Conservation (phyloP, 2,113 vertebrate species). For the Myrmophylax atrothorax region DNA sequence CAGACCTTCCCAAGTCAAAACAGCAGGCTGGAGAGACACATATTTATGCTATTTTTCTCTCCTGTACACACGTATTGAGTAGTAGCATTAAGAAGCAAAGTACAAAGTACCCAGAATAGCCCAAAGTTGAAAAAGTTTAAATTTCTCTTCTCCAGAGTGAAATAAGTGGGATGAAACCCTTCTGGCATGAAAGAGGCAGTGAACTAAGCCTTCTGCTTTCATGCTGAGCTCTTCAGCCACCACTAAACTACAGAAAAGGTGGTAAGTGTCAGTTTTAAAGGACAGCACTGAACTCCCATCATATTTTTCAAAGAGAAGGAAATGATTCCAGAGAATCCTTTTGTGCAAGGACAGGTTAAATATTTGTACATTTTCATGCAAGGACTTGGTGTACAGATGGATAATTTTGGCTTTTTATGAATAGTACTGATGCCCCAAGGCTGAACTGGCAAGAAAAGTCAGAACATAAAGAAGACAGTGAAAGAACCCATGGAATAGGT, state of each 20-base stretch:
- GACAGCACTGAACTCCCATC: not conserved
- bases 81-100: not conserved
- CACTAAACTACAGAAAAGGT: not conserved
- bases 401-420: not conserved
- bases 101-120: not conserved
- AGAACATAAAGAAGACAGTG: not conserved
- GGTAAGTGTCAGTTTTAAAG: not conserved
- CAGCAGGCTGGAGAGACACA: not conserved
- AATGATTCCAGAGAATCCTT: not conserved
- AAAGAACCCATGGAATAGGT: not conserved
- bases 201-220: slow-evolving; percentile 1
- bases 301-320: not conserved
- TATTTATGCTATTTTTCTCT: not conserved
- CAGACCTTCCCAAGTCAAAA: not conserved
- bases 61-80: not conserved
- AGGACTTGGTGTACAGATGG: not conserved
- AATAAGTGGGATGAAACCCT: not conserved
- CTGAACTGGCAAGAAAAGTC: not conserved
- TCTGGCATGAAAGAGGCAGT: not conserved
- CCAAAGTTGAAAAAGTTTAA: not conserved
- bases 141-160: not conserved
- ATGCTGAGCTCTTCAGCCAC: not conserved
- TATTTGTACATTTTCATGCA: not conserved
- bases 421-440: not conserved
- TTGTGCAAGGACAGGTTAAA: not conserved